Base-by-base conservation (phyloP, 2,888 invertebrate species). In the Hydropsyche betteni region DNA sequence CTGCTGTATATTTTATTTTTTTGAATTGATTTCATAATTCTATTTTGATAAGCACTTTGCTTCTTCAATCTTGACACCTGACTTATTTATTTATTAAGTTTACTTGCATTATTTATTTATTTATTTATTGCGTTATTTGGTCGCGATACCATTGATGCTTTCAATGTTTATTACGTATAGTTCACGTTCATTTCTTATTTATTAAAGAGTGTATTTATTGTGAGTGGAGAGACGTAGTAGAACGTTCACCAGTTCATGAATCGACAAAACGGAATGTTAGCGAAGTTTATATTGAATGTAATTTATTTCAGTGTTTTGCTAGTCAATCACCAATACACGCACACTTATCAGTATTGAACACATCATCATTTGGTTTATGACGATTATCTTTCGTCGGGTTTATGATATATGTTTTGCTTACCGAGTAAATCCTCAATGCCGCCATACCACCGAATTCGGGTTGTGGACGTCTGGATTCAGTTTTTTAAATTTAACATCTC, bases 111-210 rank as follows among this genome's bases (percentile, higher is more conserved):
- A 72, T 72, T 72, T 72, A 72, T 72, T 72, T 72, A 72, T 72
- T 70, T 70, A 69, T 69, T 76, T 70, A 77, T 71, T 77, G 71
- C 72, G 33, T 75, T 68, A 76, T 77, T 70, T 70, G 61, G 72
- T 71, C 71, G 75, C 76, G 74, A 69, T 69, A 69, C 51, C 74
- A 34, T 76, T 76, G 58, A 72, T 72, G 72, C 36, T 33, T 34
- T 33, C 12, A 36, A 36, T 34, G 38, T 64, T 71, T 50, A 53
- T 38, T 69, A 53, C 72, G 50, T 74, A 68, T 64, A 68, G 33
- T 58, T 68, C 16, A 74, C 51, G 14, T 68, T 74, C 16, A 74
- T 71, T 36, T 24, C 24, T 24, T 36, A n/a, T 16, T 64, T 34
- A 64, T 64, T 36, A 64, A 64, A 64, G 44, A 64, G 12, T 36